Evolutionary conservation across 2,797 vertebrate genomes (phyloP).

Genomic region (Sardinella longiceps): DNA sequence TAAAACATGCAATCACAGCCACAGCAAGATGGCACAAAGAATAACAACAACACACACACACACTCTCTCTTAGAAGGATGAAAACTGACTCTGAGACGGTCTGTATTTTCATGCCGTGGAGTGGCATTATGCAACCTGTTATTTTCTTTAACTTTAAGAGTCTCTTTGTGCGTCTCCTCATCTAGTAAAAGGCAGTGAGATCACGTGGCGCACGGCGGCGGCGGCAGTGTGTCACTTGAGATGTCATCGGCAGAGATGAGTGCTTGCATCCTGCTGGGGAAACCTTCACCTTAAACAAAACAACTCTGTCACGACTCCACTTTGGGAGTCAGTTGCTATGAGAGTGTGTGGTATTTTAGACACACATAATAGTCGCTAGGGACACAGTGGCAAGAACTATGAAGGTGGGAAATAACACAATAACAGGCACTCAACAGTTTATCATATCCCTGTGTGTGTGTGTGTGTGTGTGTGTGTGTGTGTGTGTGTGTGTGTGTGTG

Average conservation of each 20-base stretch:
- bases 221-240: neutral
- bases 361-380: slow-evolving; percentile 14
- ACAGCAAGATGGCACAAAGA: neutral
- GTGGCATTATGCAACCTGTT: neutral
- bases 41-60: neutral
- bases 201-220: neutral
- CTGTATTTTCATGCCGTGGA: neutral
- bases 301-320: neutral
- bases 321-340: no score
- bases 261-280: neutral
- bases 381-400: neutral
- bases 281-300: neutral
- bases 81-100: neutral
- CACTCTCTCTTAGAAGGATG: neutral
- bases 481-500: no score
- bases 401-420: neutral
- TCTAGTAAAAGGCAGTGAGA: no score
- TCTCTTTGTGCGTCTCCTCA: no score
- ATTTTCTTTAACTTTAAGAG: neutral
- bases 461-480: no score
- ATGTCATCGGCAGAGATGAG: neutral
- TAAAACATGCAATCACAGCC: no score
- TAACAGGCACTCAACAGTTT: neutral
- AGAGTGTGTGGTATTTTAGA: neutral
- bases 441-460: no score